A percentile compares a stretch with the other conserved stretches of the same genome.
Evolutionary conservation across 64 coral and sea anemone species (phyloP).

Genomic region (Trachythela sp.): DNA sequence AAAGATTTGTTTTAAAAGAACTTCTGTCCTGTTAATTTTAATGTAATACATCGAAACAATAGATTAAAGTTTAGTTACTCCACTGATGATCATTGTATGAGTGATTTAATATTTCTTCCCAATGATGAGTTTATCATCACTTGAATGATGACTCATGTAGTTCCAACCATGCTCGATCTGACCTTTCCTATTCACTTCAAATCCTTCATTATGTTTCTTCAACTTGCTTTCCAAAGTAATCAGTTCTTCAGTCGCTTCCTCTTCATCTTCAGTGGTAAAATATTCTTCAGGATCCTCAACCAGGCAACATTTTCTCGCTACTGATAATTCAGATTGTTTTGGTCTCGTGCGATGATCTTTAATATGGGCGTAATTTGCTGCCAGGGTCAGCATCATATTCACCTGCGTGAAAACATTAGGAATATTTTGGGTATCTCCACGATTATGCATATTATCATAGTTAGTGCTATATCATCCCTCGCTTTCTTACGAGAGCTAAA

Average conservation of each 20-base stretch:
- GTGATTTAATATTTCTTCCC: background rate
- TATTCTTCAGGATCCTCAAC: conserved; percentile 78
- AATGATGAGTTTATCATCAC: conserved; percentile 16
- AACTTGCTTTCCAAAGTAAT: background rate
- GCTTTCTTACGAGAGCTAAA: no score
- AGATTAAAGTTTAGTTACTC: no score
- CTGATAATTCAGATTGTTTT: conserved; percentile 75
- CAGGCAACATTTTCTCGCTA: conserved; percentile 67
- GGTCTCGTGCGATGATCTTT: conserved; percentile 57
- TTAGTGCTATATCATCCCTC: background rate
- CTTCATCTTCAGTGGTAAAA: conserved; percentile 66
- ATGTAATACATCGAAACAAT: no score
- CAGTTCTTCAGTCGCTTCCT: background rate
- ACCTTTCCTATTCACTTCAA: background rate
- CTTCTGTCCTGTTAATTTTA: no score
- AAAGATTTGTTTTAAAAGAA: no score
- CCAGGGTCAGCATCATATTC: conserved; percentile 76
- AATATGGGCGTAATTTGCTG: conserved; percentile 71
- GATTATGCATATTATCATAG: no score
- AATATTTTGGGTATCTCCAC: no score
- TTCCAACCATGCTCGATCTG: conserved; percentile 12
- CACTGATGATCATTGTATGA: background rate
- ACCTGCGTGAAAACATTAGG: conserved; percentile 48
- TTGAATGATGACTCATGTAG: background rate
- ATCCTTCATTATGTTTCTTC: conserved; percentile 1